Evolutionary conservation across 2,797 vertebrate species (phyloP).

Genomic region (Hapalemur alaotrensis): DNA sequence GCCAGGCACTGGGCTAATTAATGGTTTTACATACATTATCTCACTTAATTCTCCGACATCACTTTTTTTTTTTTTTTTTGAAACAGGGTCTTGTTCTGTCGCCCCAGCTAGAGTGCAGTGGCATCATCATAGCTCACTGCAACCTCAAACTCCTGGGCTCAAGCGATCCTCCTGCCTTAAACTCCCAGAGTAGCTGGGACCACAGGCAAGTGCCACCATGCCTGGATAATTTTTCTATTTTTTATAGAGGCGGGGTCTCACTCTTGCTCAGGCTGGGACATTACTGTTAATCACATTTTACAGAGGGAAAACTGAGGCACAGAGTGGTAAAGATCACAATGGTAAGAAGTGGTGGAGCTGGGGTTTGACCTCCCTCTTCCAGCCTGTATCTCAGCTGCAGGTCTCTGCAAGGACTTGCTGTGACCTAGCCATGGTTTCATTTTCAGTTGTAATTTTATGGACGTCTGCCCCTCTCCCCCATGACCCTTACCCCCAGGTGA

Average conservation of each 20-base stretch:
- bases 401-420: neutral
- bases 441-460: slow-evolving; percentile 27
- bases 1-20: neutral
- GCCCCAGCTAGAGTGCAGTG: neutral
- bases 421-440: neutral
- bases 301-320: neutral
- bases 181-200: neutral
- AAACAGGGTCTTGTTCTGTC: neutral
- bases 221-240: neutral
- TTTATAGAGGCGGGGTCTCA: neutral
- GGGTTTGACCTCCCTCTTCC: neutral
- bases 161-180: neutral
- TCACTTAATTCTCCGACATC: neutral
- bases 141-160: neutral
- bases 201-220: neutral
- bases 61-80: neutral
- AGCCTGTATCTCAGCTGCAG: neutral
- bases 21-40: neutral
- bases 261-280: neutral
- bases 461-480: neutral
- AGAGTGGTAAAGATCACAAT: neutral
- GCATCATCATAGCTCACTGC: neutral
- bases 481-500: neutral
- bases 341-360: neutral
- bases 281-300: neutral